phyloP scores from a whole-genome alignment of 2,888 invertebrate species.

The Dioctria linearis region DNA sequence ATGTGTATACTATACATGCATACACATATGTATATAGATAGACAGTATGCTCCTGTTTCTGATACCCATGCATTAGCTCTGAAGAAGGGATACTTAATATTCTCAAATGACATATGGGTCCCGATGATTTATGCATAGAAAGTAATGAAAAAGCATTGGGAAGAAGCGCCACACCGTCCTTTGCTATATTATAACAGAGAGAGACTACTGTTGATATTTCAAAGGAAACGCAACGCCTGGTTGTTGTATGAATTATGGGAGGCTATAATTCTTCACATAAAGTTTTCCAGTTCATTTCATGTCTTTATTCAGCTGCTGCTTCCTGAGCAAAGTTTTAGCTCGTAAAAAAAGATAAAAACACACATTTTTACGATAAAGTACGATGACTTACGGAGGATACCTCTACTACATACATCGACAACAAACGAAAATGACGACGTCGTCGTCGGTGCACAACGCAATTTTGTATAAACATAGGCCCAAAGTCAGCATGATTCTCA shows the following conservation, averaged over 20 bases:
- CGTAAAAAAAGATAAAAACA: conserved; percentile 9
- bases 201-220: conserved; percentile 14
- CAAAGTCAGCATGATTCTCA: too few species aligned
- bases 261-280: conserved; percentile 17
- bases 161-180: background rate
- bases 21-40: background rate
- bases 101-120: conserved; percentile 16
- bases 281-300: conserved; percentile 25
- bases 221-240: background rate
- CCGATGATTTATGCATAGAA: conserved; percentile 15
- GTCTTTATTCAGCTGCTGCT: conserved; percentile 22
- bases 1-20: background rate
- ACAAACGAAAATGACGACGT: too few species aligned
- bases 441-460: too few species aligned
- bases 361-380: background rate
- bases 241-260: conserved; percentile 6
- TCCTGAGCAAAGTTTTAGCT: conserved; percentile 16
- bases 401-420: too few species aligned
- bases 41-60: too few species aligned
- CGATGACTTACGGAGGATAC: background rate
- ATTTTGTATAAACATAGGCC: too few species aligned
- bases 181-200: too few species aligned
- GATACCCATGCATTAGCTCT: background rate
- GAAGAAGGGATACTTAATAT: conserved; percentile 3
- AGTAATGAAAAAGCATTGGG: conserved; percentile 20